Base-by-base conservation (phyloP, 2,888 invertebrate genomes). In the Rhodophaea formosa region DNA sequence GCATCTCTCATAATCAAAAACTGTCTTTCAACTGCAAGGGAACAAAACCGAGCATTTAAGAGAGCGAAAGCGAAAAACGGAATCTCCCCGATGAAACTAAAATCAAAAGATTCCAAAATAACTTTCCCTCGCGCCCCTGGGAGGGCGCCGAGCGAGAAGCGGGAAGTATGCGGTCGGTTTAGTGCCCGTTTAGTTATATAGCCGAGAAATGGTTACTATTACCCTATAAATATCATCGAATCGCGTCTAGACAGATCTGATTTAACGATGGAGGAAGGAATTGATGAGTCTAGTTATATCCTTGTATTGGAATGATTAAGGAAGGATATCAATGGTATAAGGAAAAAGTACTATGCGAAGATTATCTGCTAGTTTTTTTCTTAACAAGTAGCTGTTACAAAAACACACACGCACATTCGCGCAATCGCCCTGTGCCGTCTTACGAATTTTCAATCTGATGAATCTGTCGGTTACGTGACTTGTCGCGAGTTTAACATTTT, bases 81-180 rank as follows among this genome's bases (percentile, higher is more conserved):
- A 7, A n/a, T 15, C 17, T 44, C 29, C 14, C n/a, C 30, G 15
- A 44, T 30, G 16, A 29, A 44, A 53, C 43, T 42, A 29, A 29
- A 53, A 30, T 53, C 53, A 53, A 53, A 53, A 53, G 53, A 44
- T 53, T 53, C 44, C 15, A 53, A 53, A 44, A 53, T 53, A 53
- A 53, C 53, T 43, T 53, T 42, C 43, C 53, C 30, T 10, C 43
- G 30, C 42, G 42, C 2, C 39, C 53, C 23, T 3, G 6, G 44
- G 51, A 35, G 44, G 44, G 29, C 15, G 17, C 30, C 29, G 30
- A 12, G 53, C 15, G 30, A 29, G 29, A 53, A 53, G 15, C 29
- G 30, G 30, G 43, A n/a, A 7, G n/a, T 44, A 8, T 39, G 17
- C 3, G 39, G 14, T 14, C 53, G 53, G 29, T 53, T 53, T 53